Conservation (phyloP, 2,888 invertebrate species). For the Hirtodrosophila alboralis region DNA sequence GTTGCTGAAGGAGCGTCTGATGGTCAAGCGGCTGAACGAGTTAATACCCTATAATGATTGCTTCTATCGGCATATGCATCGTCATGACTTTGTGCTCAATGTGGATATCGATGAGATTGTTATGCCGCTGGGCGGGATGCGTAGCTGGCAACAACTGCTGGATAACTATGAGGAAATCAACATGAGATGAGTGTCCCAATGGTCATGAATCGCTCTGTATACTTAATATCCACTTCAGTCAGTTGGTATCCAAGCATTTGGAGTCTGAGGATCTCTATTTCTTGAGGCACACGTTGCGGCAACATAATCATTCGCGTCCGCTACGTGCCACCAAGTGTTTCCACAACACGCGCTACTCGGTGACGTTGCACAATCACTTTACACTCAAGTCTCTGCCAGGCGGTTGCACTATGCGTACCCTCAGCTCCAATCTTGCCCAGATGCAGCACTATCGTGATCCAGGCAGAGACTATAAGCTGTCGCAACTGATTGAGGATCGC, state of each 20-base stretch:
- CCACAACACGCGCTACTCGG: slow-evolving; percentile 93
- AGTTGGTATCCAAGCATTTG: slow-evolving; percentile 83
- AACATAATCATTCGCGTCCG: slow-evolving; percentile 93
- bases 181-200: slow-evolving; percentile 24
- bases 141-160: slow-evolving; percentile 84
- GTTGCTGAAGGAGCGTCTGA: slow-evolving; percentile 92
- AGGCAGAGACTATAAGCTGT: slow-evolving; percentile 24
- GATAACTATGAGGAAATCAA: slow-evolving; percentile 73
- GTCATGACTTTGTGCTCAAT: slow-evolving; percentile 92
- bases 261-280: slow-evolving; percentile 88
- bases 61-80: slow-evolving; percentile 94
- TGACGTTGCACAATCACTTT: slow-evolving; percentile 94
- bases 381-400: slow-evolving; percentile 90
- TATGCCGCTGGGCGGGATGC: slow-evolving; percentile 86
- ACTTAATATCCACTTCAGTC: slow-evolving; percentile 94
- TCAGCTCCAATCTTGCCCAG: slow-evolving; percentile 55
- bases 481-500: slow-evolving; percentile 55
- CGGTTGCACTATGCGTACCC: slow-evolving; percentile 28
- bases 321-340: slow-evolving; percentile 95
- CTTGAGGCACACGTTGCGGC: slow-evolving; percentile 93
- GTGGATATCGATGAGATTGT: slow-evolving; percentile 96
- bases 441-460: slow-evolving; percentile 71
- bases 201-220: slow-evolving; percentile 88
- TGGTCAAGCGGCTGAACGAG: slow-evolving; percentile 96
- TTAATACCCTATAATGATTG: slow-evolving; percentile 97